A percentile compares a stretch with the other conserved stretches of the same genome.
Conservation (phyloP, 1,140 invertebrate genomes). For the Xylocopa sonorina region DNA sequence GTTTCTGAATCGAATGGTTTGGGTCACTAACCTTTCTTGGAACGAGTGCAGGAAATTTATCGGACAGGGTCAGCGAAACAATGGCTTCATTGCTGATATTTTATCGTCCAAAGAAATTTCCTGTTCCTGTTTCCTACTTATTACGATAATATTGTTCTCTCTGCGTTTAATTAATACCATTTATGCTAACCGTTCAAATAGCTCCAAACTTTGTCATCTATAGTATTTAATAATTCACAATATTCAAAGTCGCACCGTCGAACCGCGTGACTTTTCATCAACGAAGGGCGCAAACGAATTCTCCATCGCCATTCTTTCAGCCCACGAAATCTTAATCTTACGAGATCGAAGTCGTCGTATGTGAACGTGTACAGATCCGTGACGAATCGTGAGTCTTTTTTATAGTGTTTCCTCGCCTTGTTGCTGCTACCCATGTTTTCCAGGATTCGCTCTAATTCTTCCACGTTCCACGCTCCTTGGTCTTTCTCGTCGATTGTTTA, state of each 20-base stretch:
- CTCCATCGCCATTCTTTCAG: conserved; percentile 36
- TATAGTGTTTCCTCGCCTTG: conserved; percentile 86
- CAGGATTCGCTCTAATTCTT: not conserved
- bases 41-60: conserved; percentile 30
- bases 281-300: too few species aligned
- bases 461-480: not conserved
- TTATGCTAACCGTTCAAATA: too few species aligned
- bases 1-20: conserved; percentile 16
- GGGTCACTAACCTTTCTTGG: conserved; percentile 20
- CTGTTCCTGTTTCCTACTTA: not conserved
- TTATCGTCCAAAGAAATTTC: not conserved
- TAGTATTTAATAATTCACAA: too few species aligned
- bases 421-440: conserved; percentile 76
- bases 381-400: conserved; percentile 92
- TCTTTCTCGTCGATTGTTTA: not conserved
- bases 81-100: not conserved
- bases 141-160: too few species aligned
- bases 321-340: conserved; percentile 61
- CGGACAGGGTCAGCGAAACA: not conserved
- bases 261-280: too few species aligned
- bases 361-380: conserved; percentile 92
- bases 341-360: conserved; percentile 85
- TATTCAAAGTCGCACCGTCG: too few species aligned
- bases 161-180: too few species aligned
- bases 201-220: too few species aligned